Conservation (phyloP, 2,888 invertebrate species). For the Lasioglossum oenotherae region DNA sequence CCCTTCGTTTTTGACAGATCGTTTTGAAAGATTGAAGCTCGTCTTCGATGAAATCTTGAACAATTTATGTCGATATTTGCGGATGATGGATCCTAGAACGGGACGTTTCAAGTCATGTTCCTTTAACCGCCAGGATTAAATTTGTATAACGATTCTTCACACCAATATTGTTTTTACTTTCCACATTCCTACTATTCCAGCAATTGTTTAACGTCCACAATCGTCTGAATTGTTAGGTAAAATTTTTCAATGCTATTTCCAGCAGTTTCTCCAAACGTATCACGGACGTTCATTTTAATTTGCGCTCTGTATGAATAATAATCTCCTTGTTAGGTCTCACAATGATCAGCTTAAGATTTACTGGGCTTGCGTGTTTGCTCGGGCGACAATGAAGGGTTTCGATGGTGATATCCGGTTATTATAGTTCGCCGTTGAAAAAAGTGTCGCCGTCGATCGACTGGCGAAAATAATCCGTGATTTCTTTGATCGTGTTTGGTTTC, state of each 20-base stretch:
- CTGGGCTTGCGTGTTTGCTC: background rate
- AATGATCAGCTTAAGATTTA: background rate
- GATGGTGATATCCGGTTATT: background rate
- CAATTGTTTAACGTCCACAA: background rate
- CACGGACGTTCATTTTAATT: background rate
- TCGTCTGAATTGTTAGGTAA: background rate
- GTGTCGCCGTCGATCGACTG: background rate
- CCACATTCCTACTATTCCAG: background rate
- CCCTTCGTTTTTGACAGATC: background rate
- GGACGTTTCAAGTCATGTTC: background rate
- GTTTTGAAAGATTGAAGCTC: background rate
- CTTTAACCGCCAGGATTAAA: background rate
- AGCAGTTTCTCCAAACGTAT: background rate
- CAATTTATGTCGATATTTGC: background rate
- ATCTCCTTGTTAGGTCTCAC: background rate
- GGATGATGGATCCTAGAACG: background rate
- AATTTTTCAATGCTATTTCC: background rate
- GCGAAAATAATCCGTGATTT: conserved; percentile 39
- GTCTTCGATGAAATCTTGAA: background rate
- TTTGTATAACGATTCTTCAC: background rate
- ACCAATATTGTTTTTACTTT: background rate
- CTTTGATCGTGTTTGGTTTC: conserved; percentile 47
- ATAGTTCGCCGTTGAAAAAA: conserved; percentile 2
- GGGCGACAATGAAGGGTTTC: background rate
- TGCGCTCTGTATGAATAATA: background rate